These are phyloP conservation scores for Axinella damicornis DNA, from an alignment of 37 sponge, comb jelly and placozoan species.

Conservation along the genomic window DNA sequence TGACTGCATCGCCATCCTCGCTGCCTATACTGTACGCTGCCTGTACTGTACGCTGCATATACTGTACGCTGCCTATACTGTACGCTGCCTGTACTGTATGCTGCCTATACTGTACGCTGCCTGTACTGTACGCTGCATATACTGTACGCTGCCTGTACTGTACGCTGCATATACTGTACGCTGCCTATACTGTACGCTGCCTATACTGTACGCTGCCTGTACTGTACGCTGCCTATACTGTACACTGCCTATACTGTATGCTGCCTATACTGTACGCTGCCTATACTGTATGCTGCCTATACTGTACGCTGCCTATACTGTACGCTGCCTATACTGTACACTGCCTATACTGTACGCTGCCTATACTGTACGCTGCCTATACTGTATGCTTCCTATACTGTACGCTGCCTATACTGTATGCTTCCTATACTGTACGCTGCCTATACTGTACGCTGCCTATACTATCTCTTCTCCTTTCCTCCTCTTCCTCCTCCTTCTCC, in stretches of 20 bases:
- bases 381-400: constrained; percentile 87
- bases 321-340: constrained; percentile 80
- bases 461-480: background rate
- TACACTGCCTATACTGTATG: background rate
- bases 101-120: background rate
- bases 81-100: background rate
- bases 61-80: too few species aligned
- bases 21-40: constrained; percentile 74
- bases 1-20: constrained; percentile 89
- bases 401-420: background rate
- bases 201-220: too few species aligned
- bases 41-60: background rate
- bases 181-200: background rate
- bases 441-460: background rate
- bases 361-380: constrained; percentile 60
- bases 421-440: constrained; percentile 74
- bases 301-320: constrained; percentile 44
- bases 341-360: constrained; percentile 52
- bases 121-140: too few species aligned
- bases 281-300: constrained; percentile 81
- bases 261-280: constrained; percentile 74
- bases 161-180: too few species aligned
- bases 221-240: background rate
- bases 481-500: background rate
- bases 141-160: background rate